Conservation (phyloP, 2,797 vertebrate species). For the Microctenopoma lineatum region DNA sequence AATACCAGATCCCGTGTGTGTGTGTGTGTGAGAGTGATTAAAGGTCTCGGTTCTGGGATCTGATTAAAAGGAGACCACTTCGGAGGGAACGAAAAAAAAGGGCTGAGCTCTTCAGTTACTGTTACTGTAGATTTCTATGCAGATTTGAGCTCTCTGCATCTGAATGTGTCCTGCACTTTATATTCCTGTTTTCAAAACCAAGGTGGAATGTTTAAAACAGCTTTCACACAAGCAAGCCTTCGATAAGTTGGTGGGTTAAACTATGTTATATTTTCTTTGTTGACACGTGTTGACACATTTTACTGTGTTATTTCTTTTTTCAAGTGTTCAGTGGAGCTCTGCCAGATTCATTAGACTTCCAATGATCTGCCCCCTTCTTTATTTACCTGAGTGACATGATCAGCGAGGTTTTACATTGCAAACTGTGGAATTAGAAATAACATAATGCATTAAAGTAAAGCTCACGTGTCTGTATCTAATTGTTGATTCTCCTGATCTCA, state of each 20-base stretch:
- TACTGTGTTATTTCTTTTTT: slow-evolving; percentile 7
- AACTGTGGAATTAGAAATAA: slow-evolving; percentile 16
- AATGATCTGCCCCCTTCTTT: background rate
- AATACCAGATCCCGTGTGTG: slow-evolving; percentile 16
- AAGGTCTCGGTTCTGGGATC: background rate
- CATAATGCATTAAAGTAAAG: slow-evolving; percentile 37
- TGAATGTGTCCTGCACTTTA: slow-evolving; percentile 97
- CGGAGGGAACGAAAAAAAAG: slow-evolving; percentile 23
- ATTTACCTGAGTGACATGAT: slow-evolving; percentile 7
- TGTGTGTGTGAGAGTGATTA: slow-evolving; percentile 1
- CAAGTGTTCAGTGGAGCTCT: slow-evolving; percentile 3
- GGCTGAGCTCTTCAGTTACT: slow-evolving; percentile 48
- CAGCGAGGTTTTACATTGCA: slow-evolving; percentile 8
- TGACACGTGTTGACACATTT: background rate
- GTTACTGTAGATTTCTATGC: slow-evolving; percentile 77
- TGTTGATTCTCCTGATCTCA: slow-evolving; percentile 18
- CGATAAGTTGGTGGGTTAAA: slow-evolving; percentile 8
- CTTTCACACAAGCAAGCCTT: slow-evolving; percentile 10
- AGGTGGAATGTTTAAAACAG: slow-evolving; percentile 44
- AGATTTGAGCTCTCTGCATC: slow-evolving; percentile 76
- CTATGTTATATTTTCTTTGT: slow-evolving; percentile 7
- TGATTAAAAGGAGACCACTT: slow-evolving; percentile 4
- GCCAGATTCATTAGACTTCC: slow-evolving; percentile 22
- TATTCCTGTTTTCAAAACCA: slow-evolving; percentile 76
- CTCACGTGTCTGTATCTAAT: slow-evolving; percentile 5